Base-by-base conservation (phyloP, 2,113 vertebrate genomes). In the Cettia cetti region DNA sequence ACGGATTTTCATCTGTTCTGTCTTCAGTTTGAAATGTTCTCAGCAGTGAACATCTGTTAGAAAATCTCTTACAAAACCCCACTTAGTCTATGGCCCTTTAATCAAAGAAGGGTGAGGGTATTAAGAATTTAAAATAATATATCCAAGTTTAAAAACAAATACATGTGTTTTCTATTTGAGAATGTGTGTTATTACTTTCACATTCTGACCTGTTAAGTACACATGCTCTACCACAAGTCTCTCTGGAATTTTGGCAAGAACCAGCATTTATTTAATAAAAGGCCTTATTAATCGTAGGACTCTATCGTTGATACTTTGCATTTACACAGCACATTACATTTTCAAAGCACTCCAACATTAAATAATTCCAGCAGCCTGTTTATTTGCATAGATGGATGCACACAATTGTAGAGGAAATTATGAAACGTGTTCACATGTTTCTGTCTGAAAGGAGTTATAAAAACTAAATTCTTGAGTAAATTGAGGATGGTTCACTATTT, bases 121-220 rank as follows among this genome's bases (percentile, higher is more conserved):
- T 96, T 92, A 96, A 92, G 89, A 95, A 96, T 97, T 96, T 96
- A 96, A 97, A 95, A 97, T 91, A 95, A 91, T 94, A 96, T 96
- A 90, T 89, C 96, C 90, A 94, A 86, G 76, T 88, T 86, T 95
- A 74, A 96, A 95, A 93, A 96, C 95, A 96, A 96, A 95, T 95
- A 92, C 96, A 97, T 97, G 88, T 97, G 96, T 95, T 97, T 96
- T 96, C 82, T 90, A 97, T 96, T 97, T 94, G 79, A 96, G 89
- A 92, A 96, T 96, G 92, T 97, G 92, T 97, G 93, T 97, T 97
- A 96, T 96, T 97, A 94, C 93, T 97, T 97, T 97, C 96, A 97
- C 95, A 95, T 97, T 97, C 94, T 97, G 97, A 97, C 96, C 96
- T 96, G 96, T 93, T 97, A 95, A 95, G 95, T 97, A 97, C 94